Percentiles rank a stretch among this genome's conserved stretches.
These are phyloP conservation scores for Ceramica pisi DNA, from an alignment of 2,888 invertebrate genomes.

Conservation along the genomic window DNA sequence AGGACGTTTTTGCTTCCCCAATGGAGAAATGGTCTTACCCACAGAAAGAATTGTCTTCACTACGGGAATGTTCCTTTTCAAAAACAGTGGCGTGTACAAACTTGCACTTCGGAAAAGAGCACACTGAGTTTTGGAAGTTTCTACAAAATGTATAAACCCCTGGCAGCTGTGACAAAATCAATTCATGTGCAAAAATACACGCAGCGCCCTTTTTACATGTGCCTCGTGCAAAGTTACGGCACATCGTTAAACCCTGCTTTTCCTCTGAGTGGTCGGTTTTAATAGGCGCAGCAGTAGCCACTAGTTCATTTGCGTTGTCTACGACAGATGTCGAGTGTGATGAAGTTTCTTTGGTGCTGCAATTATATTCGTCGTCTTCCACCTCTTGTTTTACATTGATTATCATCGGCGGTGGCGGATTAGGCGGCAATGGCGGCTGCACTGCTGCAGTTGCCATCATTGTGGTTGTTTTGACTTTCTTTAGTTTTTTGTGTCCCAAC, in stretches of 20 bases:
- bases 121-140: conserved; percentile 79
- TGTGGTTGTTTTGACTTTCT: conserved; percentile 29
- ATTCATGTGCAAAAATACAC: conserved; percentile 78
- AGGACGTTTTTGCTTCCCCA: no score
- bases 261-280: conserved; percentile 47
- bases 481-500: conserved; percentile 3
- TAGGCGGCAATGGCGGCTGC: conserved; percentile 76
- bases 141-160: conserved; percentile 81
- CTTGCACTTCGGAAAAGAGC: conserved; percentile 76
- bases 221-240: conserved; percentile 80
- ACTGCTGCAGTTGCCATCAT: background rate
- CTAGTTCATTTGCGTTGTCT: conserved; percentile 13
- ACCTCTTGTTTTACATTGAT: conserved; percentile 72
- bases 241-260: conserved; percentile 68
- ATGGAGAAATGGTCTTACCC: no score
- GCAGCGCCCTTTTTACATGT: conserved; percentile 75
- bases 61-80: conserved; percentile 80
- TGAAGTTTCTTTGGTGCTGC: background rate
- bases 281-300: background rate
- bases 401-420: conserved; percentile 73
- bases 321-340: conserved; percentile 20
- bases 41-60: no score
- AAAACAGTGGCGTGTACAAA: conserved; percentile 83
- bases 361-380: conserved; percentile 68
- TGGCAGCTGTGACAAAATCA: conserved; percentile 75